These are phyloP conservation scores for Pardosa pseudoannulata DNA, from an alignment of 2,888 invertebrate genomes.

Conservation along the genomic window DNA sequence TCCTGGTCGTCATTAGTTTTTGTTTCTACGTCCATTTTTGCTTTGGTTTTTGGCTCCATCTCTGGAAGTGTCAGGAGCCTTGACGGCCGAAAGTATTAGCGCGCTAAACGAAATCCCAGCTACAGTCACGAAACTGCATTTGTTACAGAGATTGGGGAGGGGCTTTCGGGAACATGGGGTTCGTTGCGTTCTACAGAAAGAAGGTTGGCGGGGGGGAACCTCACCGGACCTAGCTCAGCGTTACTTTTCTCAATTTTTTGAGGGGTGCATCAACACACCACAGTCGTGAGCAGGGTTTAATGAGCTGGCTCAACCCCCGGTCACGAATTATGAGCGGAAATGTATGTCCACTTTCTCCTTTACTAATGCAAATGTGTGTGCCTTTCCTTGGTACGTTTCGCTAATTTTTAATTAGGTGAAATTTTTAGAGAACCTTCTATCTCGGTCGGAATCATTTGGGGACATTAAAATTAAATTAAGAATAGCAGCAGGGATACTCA, in stretches of 20 bases:
- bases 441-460: too few species aligned
- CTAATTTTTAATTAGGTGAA: neutral
- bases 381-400: neutral
- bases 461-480: too few species aligned
- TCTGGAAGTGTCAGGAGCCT: conserved; percentile 33
- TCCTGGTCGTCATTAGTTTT: conserved; percentile 16
- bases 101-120: conserved; percentile 24
- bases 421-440: too few species aligned
- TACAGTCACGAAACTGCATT: conserved; percentile 40
- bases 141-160: conserved; percentile 14
- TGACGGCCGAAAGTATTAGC: conserved; percentile 26
- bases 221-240: neutral
- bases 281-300: conserved; percentile 4
- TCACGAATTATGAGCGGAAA: neutral
- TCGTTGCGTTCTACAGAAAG: neutral
- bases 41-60: conserved; percentile 8
- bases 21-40: conserved; percentile 2
- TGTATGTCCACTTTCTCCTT: neutral
- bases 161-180: neutral
- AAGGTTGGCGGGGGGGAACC: neutral
- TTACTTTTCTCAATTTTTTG: conserved; percentile 10
- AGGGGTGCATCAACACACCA: conserved; percentile 12
- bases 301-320: conserved; percentile 1
- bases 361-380: neutral
- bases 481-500: too few species aligned